Conservation (phyloP, 2,888 invertebrate genomes). For the Erebia aethiops region DNA sequence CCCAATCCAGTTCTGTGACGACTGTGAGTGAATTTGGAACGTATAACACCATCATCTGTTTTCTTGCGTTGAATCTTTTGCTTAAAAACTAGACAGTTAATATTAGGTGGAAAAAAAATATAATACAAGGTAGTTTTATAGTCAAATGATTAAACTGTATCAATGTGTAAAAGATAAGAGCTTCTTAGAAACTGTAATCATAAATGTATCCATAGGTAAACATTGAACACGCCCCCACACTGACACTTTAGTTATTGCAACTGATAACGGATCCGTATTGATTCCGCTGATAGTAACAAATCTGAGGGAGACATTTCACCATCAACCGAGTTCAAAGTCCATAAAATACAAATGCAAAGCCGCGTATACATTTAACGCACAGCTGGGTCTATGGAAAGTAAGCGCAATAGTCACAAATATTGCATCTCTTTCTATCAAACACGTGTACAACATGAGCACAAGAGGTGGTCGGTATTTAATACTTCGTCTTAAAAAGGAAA, state of each 20-base stretch:
- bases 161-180: constrained; percentile 4
- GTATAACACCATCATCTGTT: constrained; percentile 6
- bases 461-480: constrained; percentile 63
- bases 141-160: not conserved
- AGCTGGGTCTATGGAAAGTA: constrained; percentile 69
- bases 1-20: constrained; percentile 43
- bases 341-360: constrained; percentile 65
- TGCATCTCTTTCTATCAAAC: constrained; percentile 75
- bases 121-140: not conserved
- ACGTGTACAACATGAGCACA: constrained; percentile 54
- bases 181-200: constrained; percentile 26
- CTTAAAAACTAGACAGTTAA: constrained; percentile 3
- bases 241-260: constrained; percentile 43
- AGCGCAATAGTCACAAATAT: constrained; percentile 61
- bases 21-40: constrained; percentile 58
- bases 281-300: constrained; percentile 62
- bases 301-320: constrained; percentile 67
- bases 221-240: constrained; percentile 49
- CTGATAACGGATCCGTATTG: constrained; percentile 53
- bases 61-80: constrained; percentile 47
- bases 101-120: no score
- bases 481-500: constrained; percentile 69
- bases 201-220: constrained; percentile 36
- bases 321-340: constrained; percentile 79
- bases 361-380: constrained; percentile 67